Percentiles rank a stretch among this genome's conserved stretches.
phyloP scores from a whole-genome alignment of 2,888 invertebrate genomes.

The Ommatoiulus sabulosus region DNA sequence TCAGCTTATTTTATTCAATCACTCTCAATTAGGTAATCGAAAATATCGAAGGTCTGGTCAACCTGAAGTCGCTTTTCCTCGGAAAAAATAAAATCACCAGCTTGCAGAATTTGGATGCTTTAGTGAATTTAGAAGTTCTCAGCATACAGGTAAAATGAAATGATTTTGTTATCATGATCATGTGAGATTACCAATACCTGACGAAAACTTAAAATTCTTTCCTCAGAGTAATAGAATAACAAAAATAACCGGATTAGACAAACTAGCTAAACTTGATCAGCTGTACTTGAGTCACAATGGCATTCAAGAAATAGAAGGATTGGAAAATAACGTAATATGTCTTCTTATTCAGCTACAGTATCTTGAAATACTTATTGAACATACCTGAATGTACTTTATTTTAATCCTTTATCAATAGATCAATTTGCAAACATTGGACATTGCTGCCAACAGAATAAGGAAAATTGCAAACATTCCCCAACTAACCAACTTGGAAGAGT shows the following conservation, averaged over 20 bases:
- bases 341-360: constrained; percentile 21
- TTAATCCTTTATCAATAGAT: constrained; percentile 65
- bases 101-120: constrained; percentile 82
- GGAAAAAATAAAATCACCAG: constrained; percentile 95
- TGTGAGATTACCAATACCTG: constrained; percentile 13
- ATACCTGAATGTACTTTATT: constrained; percentile 8
- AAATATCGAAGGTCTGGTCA: constrained; percentile 81
- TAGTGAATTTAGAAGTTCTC: constrained; percentile 81
- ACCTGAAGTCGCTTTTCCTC: constrained; percentile 83
- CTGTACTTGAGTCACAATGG: constrained; percentile 96
- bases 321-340: constrained; percentile 73
- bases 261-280: constrained; percentile 81
- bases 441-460: constrained; percentile 88
- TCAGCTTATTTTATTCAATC: neutral
- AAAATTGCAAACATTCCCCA: constrained; percentile 82
- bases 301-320: constrained; percentile 79
- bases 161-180: neutral
- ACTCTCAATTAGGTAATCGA: constrained; percentile 77
- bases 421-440: constrained; percentile 84
- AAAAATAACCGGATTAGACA: constrained; percentile 86
- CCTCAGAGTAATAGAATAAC: constrained; percentile 83
- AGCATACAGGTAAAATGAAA: constrained; percentile 78
- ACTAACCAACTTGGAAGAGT: constrained; percentile 84
- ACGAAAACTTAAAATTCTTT: neutral
- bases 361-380: neutral